Base-by-base conservation (phyloP, 1,140 invertebrate genomes). In the Ptiloglossa arizonensis region DNA sequence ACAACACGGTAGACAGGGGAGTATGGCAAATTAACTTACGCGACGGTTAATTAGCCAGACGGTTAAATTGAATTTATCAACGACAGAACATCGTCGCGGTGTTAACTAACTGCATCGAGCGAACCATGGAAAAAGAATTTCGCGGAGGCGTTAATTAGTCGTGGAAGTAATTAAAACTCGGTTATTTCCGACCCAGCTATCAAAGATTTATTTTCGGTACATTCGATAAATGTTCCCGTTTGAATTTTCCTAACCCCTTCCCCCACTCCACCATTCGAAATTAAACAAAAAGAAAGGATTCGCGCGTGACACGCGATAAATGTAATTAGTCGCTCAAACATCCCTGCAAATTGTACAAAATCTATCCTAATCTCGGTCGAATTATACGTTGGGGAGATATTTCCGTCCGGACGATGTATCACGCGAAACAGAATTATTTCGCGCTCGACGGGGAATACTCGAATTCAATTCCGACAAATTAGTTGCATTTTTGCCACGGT, bases 91-190 rank as follows among this genome's bases (percentile, higher is more conserved):
- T 35, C 29, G 41, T 4, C n/a, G n/a, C n/a, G n/a, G 17, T n/a
- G 22, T 38, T 69, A 46, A 15, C 46, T 67, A 15, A 11, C 29
- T n/a, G 8, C 1, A 38, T n/a, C 0, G 5, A 6, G 19, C 0
- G 19, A 11, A 5, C 5, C 22, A 17, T 17, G 22, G 15, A 24
- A 35, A 29, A 69, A 69, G 63, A 57, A 27, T 68, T 59, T 29
- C 11, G 15, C 8, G 11, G 5, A n/a, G 22, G 27, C 63, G 73
- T 76, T 76, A 76, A 76, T 76, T 76, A 76, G 73, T 50, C 54
- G 66, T 48, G 22, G 38, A 69, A 60, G 64, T 76, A 76, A 76
- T 76, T 76, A 76, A 76, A 76, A 69, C 41, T 59, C 41, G 66
- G 66, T 69, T 69, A 50, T 44, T 60, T 60, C 32, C 50, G n/a